Evolutionary conservation across 2,797 vertebrate species (phyloP).

Genomic region (Cercopithecus diana): DNA sequence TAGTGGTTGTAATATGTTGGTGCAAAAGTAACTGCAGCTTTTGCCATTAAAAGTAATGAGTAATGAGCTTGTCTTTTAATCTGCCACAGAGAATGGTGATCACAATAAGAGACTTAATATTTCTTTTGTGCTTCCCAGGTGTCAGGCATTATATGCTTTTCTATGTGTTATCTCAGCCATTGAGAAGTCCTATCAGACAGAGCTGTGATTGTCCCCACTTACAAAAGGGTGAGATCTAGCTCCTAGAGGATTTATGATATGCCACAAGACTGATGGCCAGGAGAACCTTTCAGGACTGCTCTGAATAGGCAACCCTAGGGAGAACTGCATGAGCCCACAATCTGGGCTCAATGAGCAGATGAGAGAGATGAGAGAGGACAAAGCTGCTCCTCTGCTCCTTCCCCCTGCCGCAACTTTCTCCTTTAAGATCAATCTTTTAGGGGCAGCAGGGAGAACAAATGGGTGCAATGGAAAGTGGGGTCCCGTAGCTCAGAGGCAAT

Average conservation of each 20-base stretch:
- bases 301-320: not conserved
- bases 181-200: not conserved
- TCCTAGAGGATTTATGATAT: not conserved
- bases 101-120: not conserved
- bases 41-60: no score
- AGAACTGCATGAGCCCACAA: not conserved
- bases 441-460: not conserved
- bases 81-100: not conserved
- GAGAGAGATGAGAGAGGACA: no score
- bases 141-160: no score
- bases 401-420: fast-evolving
- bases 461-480: not conserved
- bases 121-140: not conserved
- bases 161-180: not conserved
- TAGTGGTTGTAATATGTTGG: no score
- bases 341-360: not conserved
- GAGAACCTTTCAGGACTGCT: not conserved
- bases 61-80: not conserved
- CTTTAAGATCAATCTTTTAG: not conserved
- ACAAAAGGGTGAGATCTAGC: not conserved
- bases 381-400: no score
- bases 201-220: not conserved
- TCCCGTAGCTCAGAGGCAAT: no score
- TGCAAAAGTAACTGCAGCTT: no score
- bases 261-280: fast-evolving